Base-by-base conservation (phyloP, 2,888 invertebrate species). In the Diaperis boleti region DNA sequence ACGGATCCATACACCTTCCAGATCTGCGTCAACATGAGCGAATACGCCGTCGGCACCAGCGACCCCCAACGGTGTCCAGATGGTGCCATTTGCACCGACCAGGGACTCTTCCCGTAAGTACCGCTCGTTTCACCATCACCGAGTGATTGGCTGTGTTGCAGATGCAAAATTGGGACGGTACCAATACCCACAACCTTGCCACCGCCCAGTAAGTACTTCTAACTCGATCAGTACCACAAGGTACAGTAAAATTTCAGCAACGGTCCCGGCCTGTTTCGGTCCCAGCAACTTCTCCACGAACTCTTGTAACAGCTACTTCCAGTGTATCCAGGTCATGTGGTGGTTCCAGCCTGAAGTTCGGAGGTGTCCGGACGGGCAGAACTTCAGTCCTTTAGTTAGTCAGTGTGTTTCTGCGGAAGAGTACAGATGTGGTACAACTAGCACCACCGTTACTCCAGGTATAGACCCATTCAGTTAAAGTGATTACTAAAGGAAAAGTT, bases 281-380 rank as follows among this genome's bases (percentile, higher is more conserved):
- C 10, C 18, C n/a, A 20, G 20, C 18, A 42, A 42, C 14, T 42
- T 42, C n/a, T 15, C 41, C 1, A 17, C 41, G 7, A 1, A 7
- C 1, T 42, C 18, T 1, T 42, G 41, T 6, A 42, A 17, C 10
- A 10, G 6, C 10, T 65, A 62, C 22, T 65, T 62, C 14, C 33
- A 50, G 15, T 65, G 65, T 20, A 20, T 37, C 1, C 14, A 10
- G 2, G 10, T 26, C n/a, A 10, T 62, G n/a, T 65, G 50, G 57
- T 65, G 57, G 65, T 65, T 41, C 18, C 8, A 56, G 7, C 26
- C 41, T 0, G 17, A 20, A 11, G n/a, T 57, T 4, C 56, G 44
- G 31, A 50, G 14, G 4, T 65, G 65, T 33, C 35, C 45, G 13
- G 26, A 26, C 5, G 47, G 55, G 4, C 50, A 59, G 29, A 49